Base-by-base conservation (phyloP, 2,113 vertebrate species). In the Mobula birostris region DNA sequence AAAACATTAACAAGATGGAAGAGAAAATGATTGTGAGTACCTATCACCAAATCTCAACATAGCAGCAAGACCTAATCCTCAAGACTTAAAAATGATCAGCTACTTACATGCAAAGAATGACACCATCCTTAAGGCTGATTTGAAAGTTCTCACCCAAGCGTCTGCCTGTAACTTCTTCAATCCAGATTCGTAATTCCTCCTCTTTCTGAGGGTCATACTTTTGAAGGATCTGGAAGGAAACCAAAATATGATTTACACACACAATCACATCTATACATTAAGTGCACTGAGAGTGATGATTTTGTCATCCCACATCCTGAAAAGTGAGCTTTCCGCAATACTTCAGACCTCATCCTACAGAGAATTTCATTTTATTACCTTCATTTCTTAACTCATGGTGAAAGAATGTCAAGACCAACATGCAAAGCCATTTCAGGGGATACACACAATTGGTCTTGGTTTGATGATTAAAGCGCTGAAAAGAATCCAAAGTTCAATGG, bases 61-160 rank as follows among this genome's bases (percentile, higher is more conserved):
- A 21, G 14, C n/a, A 40, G 2, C 19, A 19, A n/a, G 24, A 92
- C 8, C 63, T 66, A 66, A 66, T 66, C 63, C 63, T 36, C 66
- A 68, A n/a, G 29, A 21, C 32, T 92, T 72, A n/a, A 63, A 90
- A 68, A 11, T 14, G 5, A 15, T 40, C 70, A 93, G 68, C 19
- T 56, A 96, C 99, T 98, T 96, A 99, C 99, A 99, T 98, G 98
- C 98, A 99, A 40, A 99, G 97, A 94, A 99, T 98, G 94, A 99
- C 98, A 66, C 99, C 99, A 61, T 99, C 98, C 95, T 99, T 99
- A 79, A 99, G 96, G n/a, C 98, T 98, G 95, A 98, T 97, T 77
- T 99, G 98, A 94, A 99, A 99, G 96, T 97, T 98, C 94, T 98
- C 97, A 79, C 98, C 98, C 19, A 99, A 99, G 93, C 98, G 97